Evolutionary conservation across 1,140 invertebrate species (phyloP).

Genomic region (Psilanteris sp.): DNA sequence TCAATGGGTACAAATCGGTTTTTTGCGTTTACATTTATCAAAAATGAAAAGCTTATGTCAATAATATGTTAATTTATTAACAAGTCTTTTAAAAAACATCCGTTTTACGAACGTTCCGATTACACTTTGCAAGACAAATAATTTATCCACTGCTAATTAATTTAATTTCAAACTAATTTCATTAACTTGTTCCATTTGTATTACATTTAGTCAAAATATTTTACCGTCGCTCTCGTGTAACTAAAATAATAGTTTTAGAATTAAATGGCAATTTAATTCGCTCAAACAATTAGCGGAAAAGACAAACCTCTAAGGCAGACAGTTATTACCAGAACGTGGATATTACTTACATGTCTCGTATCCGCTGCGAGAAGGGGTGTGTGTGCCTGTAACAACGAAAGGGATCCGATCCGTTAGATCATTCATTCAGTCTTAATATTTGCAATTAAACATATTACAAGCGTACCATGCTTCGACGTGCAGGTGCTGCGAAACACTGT

Average conservation of each 20-base stretch:
- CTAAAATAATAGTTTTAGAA: not conserved
- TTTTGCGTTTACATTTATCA: no score
- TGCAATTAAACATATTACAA: constrained; percentile 46
- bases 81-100: no score
- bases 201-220: no score
- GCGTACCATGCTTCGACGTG: constrained; percentile 52
- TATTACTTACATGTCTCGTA: constrained; percentile 82
- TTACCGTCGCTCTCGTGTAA: not conserved
- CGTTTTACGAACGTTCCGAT: no score
- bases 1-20: no score
- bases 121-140: no score
- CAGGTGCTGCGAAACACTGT: constrained; percentile 42
- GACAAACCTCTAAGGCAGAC: constrained; percentile 2
- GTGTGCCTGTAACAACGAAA: constrained; percentile 82
- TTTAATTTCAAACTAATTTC: no score
- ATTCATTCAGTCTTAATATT: constrained; percentile 34
- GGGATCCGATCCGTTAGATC: constrained; percentile 65
- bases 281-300: constrained; percentile 9
- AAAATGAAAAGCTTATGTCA: no score
- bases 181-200: no score
- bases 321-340: not conserved
- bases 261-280: not conserved
- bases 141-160: no score
- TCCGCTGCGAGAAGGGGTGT: constrained; percentile 82
- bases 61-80: no score